These are phyloP conservation scores for Stercorarius parasiticus DNA, from an alignment of 2,113 vertebrate genomes.

Conservation along the genomic window DNA sequence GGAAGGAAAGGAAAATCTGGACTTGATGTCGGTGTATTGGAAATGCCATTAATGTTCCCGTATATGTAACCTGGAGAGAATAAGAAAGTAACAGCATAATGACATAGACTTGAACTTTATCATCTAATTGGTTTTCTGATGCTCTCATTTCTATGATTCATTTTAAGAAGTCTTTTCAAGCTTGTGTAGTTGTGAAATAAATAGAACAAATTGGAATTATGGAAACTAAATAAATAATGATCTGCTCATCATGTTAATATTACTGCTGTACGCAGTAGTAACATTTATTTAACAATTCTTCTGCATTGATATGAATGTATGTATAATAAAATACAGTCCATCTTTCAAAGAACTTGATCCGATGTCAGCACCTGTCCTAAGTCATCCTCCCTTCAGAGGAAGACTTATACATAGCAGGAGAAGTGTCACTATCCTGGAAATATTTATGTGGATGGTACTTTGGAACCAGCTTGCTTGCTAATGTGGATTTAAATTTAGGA, in stretches of 20 bases:
- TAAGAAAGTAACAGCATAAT: not conserved
- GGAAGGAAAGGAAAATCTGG: not conserved
- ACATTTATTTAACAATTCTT: not conserved
- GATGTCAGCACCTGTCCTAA: not conserved
- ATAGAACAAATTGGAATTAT: constrained; percentile 19
- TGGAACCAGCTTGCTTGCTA: not conserved
- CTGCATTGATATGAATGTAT: not conserved
- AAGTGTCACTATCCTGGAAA: not conserved
- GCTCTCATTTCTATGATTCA: not conserved
- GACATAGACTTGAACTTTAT: not conserved
- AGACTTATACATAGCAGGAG: not conserved
- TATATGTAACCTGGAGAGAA: not conserved
- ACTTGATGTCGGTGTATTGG: not conserved
- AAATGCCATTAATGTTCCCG: not conserved
- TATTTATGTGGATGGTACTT: not conserved
- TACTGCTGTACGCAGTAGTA: not conserved
- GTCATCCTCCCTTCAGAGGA: not conserved
- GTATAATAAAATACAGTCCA: not conserved
- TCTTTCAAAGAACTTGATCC: not conserved
- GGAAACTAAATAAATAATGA: constrained; percentile 18
- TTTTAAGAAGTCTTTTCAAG: constrained; percentile 4
- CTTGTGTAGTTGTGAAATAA: not conserved
- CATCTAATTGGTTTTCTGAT: not conserved
- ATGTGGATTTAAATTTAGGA: not conserved
- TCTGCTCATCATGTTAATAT: not conserved